These are phyloP conservation scores for Siniperca undulata DNA, from an alignment of 2,797 vertebrate species.

Conservation along the genomic window DNA sequence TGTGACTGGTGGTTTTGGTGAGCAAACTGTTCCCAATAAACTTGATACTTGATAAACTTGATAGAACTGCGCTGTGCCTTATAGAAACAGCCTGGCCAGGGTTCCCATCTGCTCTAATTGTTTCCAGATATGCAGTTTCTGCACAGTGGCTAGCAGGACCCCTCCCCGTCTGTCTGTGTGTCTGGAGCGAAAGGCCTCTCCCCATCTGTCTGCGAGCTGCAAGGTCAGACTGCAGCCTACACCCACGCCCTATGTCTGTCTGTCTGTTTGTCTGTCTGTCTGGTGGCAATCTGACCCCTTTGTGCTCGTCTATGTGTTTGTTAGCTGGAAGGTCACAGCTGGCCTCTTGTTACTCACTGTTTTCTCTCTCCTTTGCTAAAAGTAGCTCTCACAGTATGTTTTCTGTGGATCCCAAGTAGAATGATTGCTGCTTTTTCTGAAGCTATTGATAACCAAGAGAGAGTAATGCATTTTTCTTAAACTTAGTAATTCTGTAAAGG, in stretches of 20 bases:
- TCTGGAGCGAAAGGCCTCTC: constrained; percentile 75
- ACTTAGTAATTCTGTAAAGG: background rate
- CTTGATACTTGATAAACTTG: constrained; percentile 17
- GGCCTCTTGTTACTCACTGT: constrained; percentile 23
- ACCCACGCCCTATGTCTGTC: constrained; percentile 49
- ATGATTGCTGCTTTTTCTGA: background rate
- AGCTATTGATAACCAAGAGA: background rate
- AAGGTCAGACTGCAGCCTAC: constrained; percentile 74
- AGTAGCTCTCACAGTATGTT: constrained; percentile 6
- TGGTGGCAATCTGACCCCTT: constrained; percentile 57
- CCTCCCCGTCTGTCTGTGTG: constrained; percentile 80
- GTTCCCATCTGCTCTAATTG: constrained; percentile 77
- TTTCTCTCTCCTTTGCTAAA: constrained; percentile 33
- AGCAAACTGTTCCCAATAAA: constrained; percentile 51
- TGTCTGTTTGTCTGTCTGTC: constrained; percentile 71
- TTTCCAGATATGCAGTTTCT: constrained; percentile 81
- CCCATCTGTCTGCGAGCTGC: constrained; percentile 74
- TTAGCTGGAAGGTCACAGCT: constrained; percentile 43
- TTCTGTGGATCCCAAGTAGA: background rate
- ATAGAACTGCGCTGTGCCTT: constrained; percentile 52
- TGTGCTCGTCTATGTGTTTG: constrained; percentile 17
- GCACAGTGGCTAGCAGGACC: constrained; percentile 74
- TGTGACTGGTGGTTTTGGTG: constrained; percentile 26
- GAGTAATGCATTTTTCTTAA: background rate
- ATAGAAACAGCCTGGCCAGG: constrained; percentile 47